A percentile compares a stretch with the other conserved stretches of the same genome.
Evolutionary conservation across 2,797 vertebrate species (phyloP).

Genomic region (Pseudopleuronectes americanus): DNA sequence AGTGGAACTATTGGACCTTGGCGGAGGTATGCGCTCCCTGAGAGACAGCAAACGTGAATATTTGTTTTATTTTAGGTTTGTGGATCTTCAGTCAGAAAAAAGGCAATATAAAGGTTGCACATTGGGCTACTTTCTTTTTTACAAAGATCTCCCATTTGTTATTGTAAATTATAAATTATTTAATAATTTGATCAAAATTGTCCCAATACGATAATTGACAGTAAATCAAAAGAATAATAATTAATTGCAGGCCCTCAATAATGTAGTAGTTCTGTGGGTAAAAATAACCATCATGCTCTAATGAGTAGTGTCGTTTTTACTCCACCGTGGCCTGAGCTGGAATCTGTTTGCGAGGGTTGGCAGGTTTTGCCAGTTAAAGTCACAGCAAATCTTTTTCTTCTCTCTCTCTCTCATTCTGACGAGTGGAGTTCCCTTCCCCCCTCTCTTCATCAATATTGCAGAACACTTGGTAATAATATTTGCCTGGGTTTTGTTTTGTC

Average conservation of each 20-base stretch:
- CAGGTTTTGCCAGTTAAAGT: conserved; percentile 49
- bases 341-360: conserved; percentile 29
- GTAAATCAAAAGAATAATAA: neutral
- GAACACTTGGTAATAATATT: conserved; percentile 73
- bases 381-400: conserved; percentile 45
- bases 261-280: conserved; percentile 1
- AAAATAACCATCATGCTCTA: conserved; percentile 27
- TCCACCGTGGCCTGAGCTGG: conserved; percentile 36
- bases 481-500: conserved; percentile 74
- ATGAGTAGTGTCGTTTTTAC: conserved; percentile 36
- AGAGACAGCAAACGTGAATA: neutral
- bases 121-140: neutral
- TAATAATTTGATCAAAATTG: neutral
- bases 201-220: neutral
- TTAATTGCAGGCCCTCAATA: neutral
- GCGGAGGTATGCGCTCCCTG: too few relatives aligned
- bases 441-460: conserved; percentile 78
- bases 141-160: neutral
- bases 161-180: neutral
- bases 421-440: conserved; percentile 53
- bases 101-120: neutral
- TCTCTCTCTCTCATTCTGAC: conserved; percentile 28
- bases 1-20: too few relatives aligned
- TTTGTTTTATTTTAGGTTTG: neutral
- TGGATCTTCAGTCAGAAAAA: too few relatives aligned